Base-by-base conservation (phyloP, 2,888 invertebrate species). In the Drosophila birchii region DNA sequence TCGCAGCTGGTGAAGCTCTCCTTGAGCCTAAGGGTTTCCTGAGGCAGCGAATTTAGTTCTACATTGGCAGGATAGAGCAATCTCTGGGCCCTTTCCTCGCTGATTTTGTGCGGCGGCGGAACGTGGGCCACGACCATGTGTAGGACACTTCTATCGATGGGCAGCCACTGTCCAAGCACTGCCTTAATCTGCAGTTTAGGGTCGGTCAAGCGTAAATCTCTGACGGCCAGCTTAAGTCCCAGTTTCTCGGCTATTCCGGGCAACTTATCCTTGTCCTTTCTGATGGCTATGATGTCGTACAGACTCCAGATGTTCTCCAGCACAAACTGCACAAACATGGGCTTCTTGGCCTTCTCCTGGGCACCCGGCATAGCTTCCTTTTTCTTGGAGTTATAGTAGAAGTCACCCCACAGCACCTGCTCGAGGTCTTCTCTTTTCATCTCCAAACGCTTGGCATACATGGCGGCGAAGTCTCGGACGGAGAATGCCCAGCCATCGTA, bases 381-480 rank as follows among this genome's bases (percentile, higher is more conserved):
- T 5, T 95, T 95, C 93, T 98, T 98, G 3, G 94, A 91, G 90
- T 97, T 97, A 49, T 98, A 94, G 91, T 96, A 99, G 92, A 94
- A 98, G 93, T 99, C 98, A 56, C 99, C 98, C 99, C 99, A 99
- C 1, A 99, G 93, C 0, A 97, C 97, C 92, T 95, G 95, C 63
- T 94, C 94, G 20, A 99, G 93, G 20, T 96, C 94, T 23, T 95
- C 94, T 72, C 95, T 94, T 82, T 95, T 95, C 29, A 97, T 94
- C 51, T 96, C 96, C 92, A 92, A 74, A 86, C 91, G 86, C 11
- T 89, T 77, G 0, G 89, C 94, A 89, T 96, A 97, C 43, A 97
- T 93, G 83, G 94, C 94, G 0, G 97, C 97, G 94, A 99, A 99
- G 86, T 97, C 96, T 36, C 94, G 94, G 2, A 96, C 94, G 14